Base-by-base conservation (phyloP, 2,888 invertebrate species). In the Dyspetes luteomarginatus region DNA sequence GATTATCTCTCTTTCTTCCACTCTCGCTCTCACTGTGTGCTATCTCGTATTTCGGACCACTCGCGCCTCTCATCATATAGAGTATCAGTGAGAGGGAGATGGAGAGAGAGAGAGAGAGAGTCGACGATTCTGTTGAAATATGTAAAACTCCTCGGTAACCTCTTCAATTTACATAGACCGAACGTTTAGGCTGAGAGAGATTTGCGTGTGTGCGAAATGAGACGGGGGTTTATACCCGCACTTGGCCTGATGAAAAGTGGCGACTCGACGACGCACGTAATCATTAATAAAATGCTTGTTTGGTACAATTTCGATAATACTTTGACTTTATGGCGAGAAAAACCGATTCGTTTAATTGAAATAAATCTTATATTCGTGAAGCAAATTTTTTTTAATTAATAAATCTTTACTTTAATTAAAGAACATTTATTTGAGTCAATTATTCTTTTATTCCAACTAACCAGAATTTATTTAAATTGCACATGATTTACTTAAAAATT, bases 161-260 rank as follows among this genome's bases (percentile, higher is more conserved):
- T 91, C 91, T 91, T 90, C 88, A 89, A 91, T 92, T 91, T 92
- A 91, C 91, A 91, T 91, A 90, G 89, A 75, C 85, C 83, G 82
- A 85, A 83, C 71, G 84, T 84, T 83, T 82, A 43, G 43, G 52
- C 17, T 55, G 58, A n/a, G 48, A 15, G 48, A 56, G 62, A 71
- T 69, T 17, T 19, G 50, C 60, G 45, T n/a, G 4, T 45, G 36
- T 48, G 15, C n/a, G n/a, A 64, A n/a, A n/a, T 41, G 9, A 56
- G 43, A 26, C 9, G 30, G 67, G 68, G 43, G 15, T 26, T 55
- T 12, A 3, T 15, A 9, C 3, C 45, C 17, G 72, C 71, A 74
- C 72, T 77, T 50, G 62, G 81, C 17, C 82, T 86, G 86, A 89
- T 88, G 88, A 89, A 87, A 89, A 88, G 87, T 88, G 86, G 85